phyloP scores from a whole-genome alignment of 2,888 invertebrate species.

The Sesamia inferens region DNA sequence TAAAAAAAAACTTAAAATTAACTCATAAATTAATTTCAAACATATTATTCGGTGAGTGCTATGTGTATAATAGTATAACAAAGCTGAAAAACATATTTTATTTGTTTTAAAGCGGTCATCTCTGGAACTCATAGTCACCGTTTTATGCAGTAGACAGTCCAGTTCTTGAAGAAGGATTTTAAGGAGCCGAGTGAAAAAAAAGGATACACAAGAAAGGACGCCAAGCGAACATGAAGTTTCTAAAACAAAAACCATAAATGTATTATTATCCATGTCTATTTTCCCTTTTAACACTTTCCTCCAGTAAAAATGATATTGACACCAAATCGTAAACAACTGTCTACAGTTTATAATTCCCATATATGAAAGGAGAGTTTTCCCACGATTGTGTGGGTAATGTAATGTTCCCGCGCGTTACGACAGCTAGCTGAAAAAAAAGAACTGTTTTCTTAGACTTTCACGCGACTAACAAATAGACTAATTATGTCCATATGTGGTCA shows the following conservation, averaged over 20 bases:
- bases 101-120: background rate
- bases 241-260: background rate
- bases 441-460: constrained; percentile 26
- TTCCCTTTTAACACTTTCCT: constrained; percentile 8
- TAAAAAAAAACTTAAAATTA: too few relatives aligned
- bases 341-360: constrained; percentile 30
- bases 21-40: too few relatives aligned
- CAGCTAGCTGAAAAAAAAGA: constrained; percentile 1
- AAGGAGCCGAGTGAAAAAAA: background rate
- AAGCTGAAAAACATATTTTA: background rate
- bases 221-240: background rate
- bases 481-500: background rate
- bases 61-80: background rate
- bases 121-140: too few relatives aligned
- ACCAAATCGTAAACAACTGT: background rate
- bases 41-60: too few relatives aligned
- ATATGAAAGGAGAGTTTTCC: constrained; percentile 44
- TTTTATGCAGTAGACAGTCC: background rate
- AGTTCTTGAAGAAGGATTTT: background rate
- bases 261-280: background rate
- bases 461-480: background rate
- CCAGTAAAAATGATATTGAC: constrained; percentile 17
- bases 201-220: too few relatives aligned
- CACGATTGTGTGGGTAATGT: constrained; percentile 33
- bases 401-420: background rate